Percentiles rank a stretch among this genome's conserved stretches.
Conservation (phyloP, 2,113 vertebrate genomes). For the Chaenocephalus aceratus region DNA sequence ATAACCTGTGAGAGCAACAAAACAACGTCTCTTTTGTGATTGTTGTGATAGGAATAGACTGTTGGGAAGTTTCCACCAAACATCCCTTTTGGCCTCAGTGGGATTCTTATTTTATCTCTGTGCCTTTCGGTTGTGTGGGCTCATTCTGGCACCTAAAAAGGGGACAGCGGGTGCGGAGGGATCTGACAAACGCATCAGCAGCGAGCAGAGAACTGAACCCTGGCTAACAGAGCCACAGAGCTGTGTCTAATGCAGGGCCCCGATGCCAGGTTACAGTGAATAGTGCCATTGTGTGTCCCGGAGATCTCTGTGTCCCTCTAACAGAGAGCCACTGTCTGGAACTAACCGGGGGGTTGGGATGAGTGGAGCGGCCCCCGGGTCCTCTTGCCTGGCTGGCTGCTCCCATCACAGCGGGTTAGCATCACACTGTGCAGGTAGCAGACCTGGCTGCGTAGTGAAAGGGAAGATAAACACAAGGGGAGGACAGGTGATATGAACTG, state of each 20-base stretch:
- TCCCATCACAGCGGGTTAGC: conserved; percentile 71
- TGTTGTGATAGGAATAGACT: conserved; percentile 31
- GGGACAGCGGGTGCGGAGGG: conserved; percentile 32
- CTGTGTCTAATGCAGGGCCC: conserved; percentile 74
- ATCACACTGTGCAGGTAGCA: conserved; percentile 67
- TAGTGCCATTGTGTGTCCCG: conserved; percentile 72
- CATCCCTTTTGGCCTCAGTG: conserved; percentile 13
- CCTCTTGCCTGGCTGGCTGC: conserved; percentile 61
- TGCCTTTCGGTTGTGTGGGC: conserved; percentile 37
- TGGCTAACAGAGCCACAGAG: conserved; percentile 59
- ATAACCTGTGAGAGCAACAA: background rate
- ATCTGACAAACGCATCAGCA: conserved; percentile 44
- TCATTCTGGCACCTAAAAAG: conserved; percentile 47
- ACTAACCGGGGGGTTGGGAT: conserved; percentile 62
- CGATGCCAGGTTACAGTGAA: conserved; percentile 69
- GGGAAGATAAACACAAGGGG: conserved; percentile 14
- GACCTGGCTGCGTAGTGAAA: conserved; percentile 19
- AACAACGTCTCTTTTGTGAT: background rate
- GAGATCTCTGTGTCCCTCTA: conserved; percentile 58
- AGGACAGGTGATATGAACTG: conserved; percentile 36
- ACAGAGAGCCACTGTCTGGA: conserved; percentile 78
- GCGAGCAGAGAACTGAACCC: conserved; percentile 41
- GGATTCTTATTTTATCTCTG: conserved; percentile 47
- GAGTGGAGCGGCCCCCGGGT: conserved; percentile 54
- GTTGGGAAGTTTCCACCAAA: conserved; percentile 25